These are phyloP conservation scores for Aphelenchoides fujianensis DNA, from an alignment of 1,140 invertebrate genomes.

Conservation along the genomic window DNA sequence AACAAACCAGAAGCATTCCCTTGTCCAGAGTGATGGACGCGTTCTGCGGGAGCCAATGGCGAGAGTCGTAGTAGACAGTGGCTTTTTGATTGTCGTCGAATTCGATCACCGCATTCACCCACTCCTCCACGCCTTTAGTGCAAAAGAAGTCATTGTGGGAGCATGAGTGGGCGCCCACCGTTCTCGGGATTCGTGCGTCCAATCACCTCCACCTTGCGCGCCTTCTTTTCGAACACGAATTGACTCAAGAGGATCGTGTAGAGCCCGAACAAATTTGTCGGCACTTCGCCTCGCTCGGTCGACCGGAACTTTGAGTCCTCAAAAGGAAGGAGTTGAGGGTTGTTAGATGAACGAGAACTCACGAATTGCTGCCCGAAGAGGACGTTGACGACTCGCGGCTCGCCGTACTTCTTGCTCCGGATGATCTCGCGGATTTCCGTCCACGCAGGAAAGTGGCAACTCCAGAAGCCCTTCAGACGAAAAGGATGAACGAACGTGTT, in stretches of 20 bases:
- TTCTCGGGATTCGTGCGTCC: constrained; percentile 63
- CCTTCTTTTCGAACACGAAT: constrained; percentile 42
- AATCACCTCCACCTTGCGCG: constrained; percentile 31
- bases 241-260: constrained; percentile 68
- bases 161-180: no score
- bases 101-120: constrained; percentile 27
- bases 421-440: constrained; percentile 22
- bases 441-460: constrained; percentile 37
- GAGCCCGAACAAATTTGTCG: constrained; percentile 17
- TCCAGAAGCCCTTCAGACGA: no score
- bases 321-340: no score
- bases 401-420: constrained; percentile 27
- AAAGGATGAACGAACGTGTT: no score
- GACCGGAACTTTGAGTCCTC: constrained; percentile 22
- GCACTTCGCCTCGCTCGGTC: constrained; percentile 13
- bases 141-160: no score
- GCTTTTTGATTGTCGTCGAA: constrained; percentile 66
- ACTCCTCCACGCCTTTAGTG: constrained; percentile 19
- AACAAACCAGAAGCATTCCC: constrained; percentile 69
- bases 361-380: no score
- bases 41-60: constrained; percentile 68
- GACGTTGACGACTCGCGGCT: constrained; percentile 24
- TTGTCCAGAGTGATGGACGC: constrained; percentile 72
- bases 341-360: no score
- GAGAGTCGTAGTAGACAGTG: constrained; percentile 67